A percentile compares a stretch with the other conserved stretches of the same genome.
These are phyloP conservation scores for Sarcophilus harrisii DNA, from an alignment of 2,797 vertebrate genomes.

Conservation along the genomic window DNA sequence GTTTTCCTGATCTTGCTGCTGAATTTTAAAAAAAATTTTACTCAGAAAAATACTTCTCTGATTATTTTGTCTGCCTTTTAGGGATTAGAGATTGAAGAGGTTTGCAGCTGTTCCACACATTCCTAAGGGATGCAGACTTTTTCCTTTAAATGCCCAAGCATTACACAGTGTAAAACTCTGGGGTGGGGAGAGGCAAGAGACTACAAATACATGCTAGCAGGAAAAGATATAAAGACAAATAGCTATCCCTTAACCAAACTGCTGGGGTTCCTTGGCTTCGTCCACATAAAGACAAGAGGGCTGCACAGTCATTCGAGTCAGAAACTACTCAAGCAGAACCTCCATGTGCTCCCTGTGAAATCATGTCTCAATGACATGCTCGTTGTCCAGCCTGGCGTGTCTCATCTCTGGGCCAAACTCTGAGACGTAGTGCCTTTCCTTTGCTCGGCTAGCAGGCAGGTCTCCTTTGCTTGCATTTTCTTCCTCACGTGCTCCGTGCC, in stretches of 20 bases:
- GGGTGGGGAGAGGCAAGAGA: constrained; percentile 50
- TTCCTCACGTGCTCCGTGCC: constrained; percentile 8
- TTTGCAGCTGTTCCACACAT: constrained; percentile 75
- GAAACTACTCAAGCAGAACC: constrained; percentile 60
- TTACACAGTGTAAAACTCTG: constrained; percentile 62
- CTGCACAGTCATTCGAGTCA: constrained; percentile 50
- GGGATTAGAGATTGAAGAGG: constrained; percentile 74
- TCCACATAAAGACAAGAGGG: constrained; percentile 52
- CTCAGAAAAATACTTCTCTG: constrained; percentile 71
- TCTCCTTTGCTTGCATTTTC: constrained; percentile 47
- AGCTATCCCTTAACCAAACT: constrained; percentile 61
- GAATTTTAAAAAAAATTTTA: constrained; percentile 54
- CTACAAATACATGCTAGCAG: constrained; percentile 68
- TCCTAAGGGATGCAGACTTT: constrained; percentile 66
- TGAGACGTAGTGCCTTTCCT: background rate
- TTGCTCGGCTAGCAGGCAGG: constrained; percentile 67
- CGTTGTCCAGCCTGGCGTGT: constrained; percentile 43
- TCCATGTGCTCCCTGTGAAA: constrained; percentile 41
- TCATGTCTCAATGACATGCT: constrained; percentile 46
- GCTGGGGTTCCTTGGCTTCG: constrained; percentile 44
- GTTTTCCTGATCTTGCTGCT: constrained; percentile 70
- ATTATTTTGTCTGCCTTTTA: constrained; percentile 78
- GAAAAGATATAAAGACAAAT: constrained; percentile 69
- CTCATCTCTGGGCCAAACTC: constrained; percentile 46
- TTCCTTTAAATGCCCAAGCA: constrained; percentile 70